A percentile compares a stretch with the other conserved stretches of the same genome.
Conservation (phyloP, 2,888 invertebrate species). For the Calameuta pallipes region DNA sequence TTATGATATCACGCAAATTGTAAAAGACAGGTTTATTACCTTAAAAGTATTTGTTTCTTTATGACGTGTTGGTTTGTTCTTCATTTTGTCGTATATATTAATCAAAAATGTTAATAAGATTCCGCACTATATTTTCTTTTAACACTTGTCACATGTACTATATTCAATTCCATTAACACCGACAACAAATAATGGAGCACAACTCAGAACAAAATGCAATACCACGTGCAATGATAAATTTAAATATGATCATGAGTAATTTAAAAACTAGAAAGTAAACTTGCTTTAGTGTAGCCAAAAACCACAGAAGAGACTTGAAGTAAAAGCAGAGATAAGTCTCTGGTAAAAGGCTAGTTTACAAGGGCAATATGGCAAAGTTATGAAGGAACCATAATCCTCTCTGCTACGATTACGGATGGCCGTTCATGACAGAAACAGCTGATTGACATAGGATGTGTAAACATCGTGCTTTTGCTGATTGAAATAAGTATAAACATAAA, state of each 20-base stretch:
- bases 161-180: neutral
- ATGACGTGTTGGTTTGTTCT: conserved; percentile 78
- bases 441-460: neutral
- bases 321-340: too few species aligned
- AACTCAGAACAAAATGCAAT: neutral
- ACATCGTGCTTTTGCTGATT: neutral
- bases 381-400: neutral
- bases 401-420: neutral
- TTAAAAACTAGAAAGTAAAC: too few species aligned
- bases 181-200: neutral
- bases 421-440: neutral
- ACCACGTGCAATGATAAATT: too few species aligned
- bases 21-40: conserved; percentile 66
- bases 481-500: neutral
- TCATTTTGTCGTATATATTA: conserved; percentile 68
- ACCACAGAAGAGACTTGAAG: too few species aligned
- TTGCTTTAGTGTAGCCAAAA: too few species aligned
- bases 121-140: neutral
- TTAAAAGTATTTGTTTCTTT: conserved; percentile 83
- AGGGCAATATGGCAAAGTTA: neutral
- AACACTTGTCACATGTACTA: neutral
- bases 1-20: neutral
- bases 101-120: neutral
- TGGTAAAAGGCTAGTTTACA: too few species aligned
- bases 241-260: too few species aligned